phyloP scores from a whole-genome alignment of 64 coral and sea anemone genomes.

The Anthopleura sola region DNA sequence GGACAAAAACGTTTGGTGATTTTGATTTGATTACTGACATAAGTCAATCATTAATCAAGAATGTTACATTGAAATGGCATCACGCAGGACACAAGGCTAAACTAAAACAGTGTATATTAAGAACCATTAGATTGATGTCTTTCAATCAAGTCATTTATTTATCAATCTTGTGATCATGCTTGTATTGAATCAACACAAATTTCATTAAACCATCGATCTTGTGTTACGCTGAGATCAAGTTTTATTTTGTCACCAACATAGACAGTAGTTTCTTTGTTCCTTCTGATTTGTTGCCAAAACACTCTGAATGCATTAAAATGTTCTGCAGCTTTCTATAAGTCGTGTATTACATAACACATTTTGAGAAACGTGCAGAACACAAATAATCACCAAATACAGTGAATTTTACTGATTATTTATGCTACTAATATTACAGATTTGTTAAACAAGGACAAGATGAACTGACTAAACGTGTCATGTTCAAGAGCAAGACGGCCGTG shows the following conservation, averaged over 20 bases:
- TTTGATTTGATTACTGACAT: too few relatives aligned
- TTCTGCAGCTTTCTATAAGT: background rate
- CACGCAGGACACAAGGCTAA: background rate
- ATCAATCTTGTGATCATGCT: background rate
- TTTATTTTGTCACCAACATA: background rate
- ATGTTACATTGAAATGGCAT: background rate
- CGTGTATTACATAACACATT: background rate
- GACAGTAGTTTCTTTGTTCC: slow-evolving; percentile 2
- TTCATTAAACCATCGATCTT: background rate
- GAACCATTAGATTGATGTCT: background rate
- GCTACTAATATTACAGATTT: background rate
- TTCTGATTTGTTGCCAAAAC: background rate
- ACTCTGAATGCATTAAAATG: background rate
- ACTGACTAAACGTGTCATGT: background rate
- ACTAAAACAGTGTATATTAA: background rate
- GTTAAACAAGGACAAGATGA: background rate
- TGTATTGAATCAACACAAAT: background rate
- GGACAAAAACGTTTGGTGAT: too few relatives aligned
- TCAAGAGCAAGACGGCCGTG: background rate
- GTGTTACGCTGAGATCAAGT: background rate
- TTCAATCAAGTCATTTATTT: background rate
- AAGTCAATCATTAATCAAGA: background rate
- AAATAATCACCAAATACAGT: background rate
- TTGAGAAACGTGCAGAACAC: background rate
- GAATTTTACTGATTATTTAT: background rate